Conservation (phyloP, 2,797 vertebrate species). For the Apodemus agrarius region DNA sequence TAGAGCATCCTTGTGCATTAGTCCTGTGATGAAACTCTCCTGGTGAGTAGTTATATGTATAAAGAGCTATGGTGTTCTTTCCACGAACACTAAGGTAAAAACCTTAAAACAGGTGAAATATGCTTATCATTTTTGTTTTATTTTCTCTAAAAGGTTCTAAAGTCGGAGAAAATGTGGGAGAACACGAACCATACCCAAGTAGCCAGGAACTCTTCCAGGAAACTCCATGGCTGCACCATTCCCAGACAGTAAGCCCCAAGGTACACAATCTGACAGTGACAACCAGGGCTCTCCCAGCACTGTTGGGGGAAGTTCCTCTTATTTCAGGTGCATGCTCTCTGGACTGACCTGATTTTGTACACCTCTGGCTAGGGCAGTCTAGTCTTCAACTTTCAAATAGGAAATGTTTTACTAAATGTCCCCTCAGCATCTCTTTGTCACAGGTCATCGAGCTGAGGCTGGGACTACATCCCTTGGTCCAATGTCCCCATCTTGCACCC, state of each 20-base stretch:
- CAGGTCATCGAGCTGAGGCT: not conserved
- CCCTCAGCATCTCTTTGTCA: not conserved
- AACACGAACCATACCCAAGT: rapidly evolving
- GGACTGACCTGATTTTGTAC: too few species aligned
- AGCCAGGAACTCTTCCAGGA: not conserved
- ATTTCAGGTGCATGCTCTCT: rapidly evolving
- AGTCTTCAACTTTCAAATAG: not conserved
- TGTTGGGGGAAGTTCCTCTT: too few species aligned
- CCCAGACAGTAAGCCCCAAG: rapidly evolving
- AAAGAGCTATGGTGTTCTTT: rapidly evolving
- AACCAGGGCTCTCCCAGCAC: not conserved
- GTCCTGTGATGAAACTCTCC: not conserved
- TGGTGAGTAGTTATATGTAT: rapidly evolving
- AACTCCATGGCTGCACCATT: not conserved
- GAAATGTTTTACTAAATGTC: not conserved
- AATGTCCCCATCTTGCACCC: not conserved
- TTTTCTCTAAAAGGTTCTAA: not conserved
- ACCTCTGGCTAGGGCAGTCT: not conserved
- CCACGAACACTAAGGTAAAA: not conserved
- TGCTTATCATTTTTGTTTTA: not conserved
- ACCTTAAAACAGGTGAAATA: not conserved
- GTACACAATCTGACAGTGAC: rapidly evolving
- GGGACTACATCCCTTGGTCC: not conserved
- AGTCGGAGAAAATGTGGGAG: not conserved
- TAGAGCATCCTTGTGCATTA: not conserved